A percentile compares a stretch with the other conserved stretches of the same genome.
Conservation (phyloP, 2,888 invertebrate genomes). For the Parthenolecanium corni region DNA sequence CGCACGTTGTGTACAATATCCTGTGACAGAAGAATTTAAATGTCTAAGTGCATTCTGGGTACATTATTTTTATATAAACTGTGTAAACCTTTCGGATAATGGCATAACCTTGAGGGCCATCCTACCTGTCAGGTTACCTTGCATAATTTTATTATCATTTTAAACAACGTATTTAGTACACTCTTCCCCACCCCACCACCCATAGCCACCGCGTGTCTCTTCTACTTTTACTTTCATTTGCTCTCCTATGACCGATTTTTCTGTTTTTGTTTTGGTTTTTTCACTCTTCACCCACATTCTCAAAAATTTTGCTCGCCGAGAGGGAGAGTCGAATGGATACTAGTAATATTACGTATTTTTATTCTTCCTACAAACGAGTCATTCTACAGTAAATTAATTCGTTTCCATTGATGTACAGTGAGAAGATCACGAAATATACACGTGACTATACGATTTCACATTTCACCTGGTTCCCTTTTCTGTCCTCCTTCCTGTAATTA, state of each 20-base stretch:
- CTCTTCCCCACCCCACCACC: slow-evolving; percentile 17
- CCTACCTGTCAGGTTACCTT: slow-evolving; percentile 29
- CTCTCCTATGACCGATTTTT: slow-evolving; percentile 2
- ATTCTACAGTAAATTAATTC: no score
- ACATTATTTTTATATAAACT: slow-evolving; percentile 28
- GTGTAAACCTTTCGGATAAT: slow-evolving; percentile 29
- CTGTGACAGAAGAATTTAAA: slow-evolving; percentile 26
- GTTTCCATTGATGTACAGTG: no score
- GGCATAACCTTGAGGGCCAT: slow-evolving; percentile 28
- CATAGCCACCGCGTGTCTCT: no score
- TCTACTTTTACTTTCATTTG: slow-evolving; percentile 28
- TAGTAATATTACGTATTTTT: no score
- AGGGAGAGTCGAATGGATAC: no score
- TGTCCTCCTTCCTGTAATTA: no score
- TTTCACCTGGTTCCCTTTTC: no score
- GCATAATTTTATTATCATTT: slow-evolving; percentile 29
- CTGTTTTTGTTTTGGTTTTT: no score
- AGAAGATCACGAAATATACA: no score
- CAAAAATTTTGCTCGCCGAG: not conserved
- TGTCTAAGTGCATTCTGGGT: slow-evolving; percentile 28
- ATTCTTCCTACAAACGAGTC: no score
- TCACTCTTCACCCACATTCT: no score
- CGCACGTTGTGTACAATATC: slow-evolving; percentile 22
- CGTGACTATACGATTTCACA: no score
- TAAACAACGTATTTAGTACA: slow-evolving; percentile 27